Conservation (phyloP, 2,113 vertebrate species). For the Hirundichthys speculiger region DNA sequence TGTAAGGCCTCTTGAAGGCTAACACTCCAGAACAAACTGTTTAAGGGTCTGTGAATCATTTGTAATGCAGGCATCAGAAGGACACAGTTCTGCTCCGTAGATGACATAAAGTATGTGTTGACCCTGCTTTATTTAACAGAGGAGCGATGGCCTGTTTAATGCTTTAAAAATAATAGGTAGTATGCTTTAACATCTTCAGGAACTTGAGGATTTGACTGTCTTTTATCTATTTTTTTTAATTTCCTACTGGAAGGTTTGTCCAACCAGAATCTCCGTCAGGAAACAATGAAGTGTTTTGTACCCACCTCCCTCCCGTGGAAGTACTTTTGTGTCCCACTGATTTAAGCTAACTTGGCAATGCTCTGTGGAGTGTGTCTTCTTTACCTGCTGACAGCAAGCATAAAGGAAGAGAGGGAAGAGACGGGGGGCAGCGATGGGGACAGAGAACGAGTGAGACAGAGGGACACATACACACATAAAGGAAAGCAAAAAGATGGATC, state of each 20-base stretch:
- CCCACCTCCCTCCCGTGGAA: conserved; percentile 22
- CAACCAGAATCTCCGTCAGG: conserved; percentile 30
- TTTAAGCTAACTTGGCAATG: conserved; percentile 77
- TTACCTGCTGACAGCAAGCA: conserved; percentile 88
- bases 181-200: conserved; percentile 26
- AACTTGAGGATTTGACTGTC: not conserved
- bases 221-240: not conserved
- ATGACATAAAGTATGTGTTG: not conserved
- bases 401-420: conserved; percentile 60
- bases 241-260: conserved; percentile 22
- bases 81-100: conserved; percentile 34
- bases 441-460: conserved; percentile 28
- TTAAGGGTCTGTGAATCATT: conserved; percentile 22
- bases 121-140: conserved; percentile 15
- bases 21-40: conserved; percentile 27
- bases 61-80: not conserved
- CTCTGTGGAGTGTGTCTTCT: conserved; percentile 86
- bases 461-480: not conserved
- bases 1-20: conserved; percentile 40
- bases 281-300: conserved; percentile 52
- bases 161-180: conserved; percentile 10
- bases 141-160: conserved; percentile 5
- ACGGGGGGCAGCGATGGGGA: conserved; percentile 30
- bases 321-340: conserved; percentile 50
- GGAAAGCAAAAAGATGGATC: conserved; percentile 46